phyloP scores from a whole-genome alignment of 2,888 invertebrate genomes.

The Dusona sp. region DNA sequence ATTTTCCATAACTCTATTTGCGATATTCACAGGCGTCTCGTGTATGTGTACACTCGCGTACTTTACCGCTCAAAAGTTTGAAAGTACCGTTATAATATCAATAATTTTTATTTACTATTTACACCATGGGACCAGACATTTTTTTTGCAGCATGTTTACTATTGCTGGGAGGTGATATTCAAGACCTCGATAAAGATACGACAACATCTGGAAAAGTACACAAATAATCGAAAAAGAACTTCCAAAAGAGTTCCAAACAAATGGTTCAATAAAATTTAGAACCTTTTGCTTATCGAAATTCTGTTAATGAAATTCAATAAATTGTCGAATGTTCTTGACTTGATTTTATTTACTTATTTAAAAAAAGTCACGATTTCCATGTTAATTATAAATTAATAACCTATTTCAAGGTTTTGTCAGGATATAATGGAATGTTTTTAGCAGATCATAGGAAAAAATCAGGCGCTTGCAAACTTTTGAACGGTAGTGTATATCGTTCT shows the following conservation, averaged over 20 bases:
- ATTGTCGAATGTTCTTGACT: neutral
- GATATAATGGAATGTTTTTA: neutral
- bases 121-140: too few species aligned
- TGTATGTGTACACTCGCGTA: neutral
- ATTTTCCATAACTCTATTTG: slow-evolving; percentile 16
- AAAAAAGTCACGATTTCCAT: neutral
- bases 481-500: neutral
- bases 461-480: neutral
- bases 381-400: too few species aligned
- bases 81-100: neutral
- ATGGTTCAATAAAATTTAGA: too few species aligned
- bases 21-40: slow-evolving; percentile 6
- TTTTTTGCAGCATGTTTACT: too few species aligned
- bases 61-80: neutral
- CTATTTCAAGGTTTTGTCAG: neutral
- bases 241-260: too few species aligned
- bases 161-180: too few species aligned
- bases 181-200: too few species aligned
- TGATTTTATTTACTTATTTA: neutral
- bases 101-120: too few species aligned
- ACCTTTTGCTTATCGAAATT: neutral
- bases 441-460: neutral
- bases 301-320: neutral
- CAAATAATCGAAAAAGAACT: too few species aligned
- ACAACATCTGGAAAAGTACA: too few species aligned